Percentiles rank a stretch among this genome's conserved stretches.
These are phyloP conservation scores for Drosophila watanabei DNA, from an alignment of 1,140 invertebrate species.

Conservation along the genomic window DNA sequence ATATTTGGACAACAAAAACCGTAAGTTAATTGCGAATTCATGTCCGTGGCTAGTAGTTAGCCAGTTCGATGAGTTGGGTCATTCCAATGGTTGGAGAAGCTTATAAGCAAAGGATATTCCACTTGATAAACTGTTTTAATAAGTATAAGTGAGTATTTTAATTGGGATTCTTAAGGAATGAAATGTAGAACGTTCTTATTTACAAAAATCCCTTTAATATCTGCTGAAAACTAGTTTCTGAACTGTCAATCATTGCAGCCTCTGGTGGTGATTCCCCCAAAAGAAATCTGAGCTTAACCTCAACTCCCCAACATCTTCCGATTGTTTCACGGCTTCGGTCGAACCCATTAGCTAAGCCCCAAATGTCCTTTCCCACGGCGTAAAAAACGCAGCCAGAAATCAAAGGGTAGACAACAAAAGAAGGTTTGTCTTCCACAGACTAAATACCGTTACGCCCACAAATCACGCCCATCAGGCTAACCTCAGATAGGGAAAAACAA, in stretches of 20 bases:
- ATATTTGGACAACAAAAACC: slow-evolving; percentile 78
- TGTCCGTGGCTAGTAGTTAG: slow-evolving; percentile 34
- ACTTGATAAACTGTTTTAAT: neutral
- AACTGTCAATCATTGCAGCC: slow-evolving; percentile 15
- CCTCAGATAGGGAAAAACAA: slow-evolving; percentile 36
- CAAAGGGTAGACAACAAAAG: slow-evolving; percentile 78
- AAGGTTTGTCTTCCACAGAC: slow-evolving; percentile 63
- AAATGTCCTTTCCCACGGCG: slow-evolving; percentile 51
- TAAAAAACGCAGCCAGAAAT: slow-evolving; percentile 52
- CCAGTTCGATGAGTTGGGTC: neutral
- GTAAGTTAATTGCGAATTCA: slow-evolving; percentile 73
- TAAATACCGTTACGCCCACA: slow-evolving; percentile 77
- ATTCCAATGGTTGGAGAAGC: neutral
- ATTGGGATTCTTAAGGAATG: neutral
- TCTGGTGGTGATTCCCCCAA: neutral
- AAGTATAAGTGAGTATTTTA: neutral
- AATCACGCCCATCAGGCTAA: slow-evolving; percentile 73
- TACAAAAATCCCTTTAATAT: neutral
- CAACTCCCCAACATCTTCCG: slow-evolving; percentile 18
- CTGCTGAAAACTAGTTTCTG: neutral
- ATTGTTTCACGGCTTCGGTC: slow-evolving; percentile 26
- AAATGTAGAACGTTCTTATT: neutral
- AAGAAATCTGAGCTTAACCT: neutral
- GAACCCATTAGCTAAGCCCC: slow-evolving; percentile 69
- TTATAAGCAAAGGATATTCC: neutral